phyloP scores from a whole-genome alignment of 2,113 vertebrate genomes.

The Charina bottae region DNA sequence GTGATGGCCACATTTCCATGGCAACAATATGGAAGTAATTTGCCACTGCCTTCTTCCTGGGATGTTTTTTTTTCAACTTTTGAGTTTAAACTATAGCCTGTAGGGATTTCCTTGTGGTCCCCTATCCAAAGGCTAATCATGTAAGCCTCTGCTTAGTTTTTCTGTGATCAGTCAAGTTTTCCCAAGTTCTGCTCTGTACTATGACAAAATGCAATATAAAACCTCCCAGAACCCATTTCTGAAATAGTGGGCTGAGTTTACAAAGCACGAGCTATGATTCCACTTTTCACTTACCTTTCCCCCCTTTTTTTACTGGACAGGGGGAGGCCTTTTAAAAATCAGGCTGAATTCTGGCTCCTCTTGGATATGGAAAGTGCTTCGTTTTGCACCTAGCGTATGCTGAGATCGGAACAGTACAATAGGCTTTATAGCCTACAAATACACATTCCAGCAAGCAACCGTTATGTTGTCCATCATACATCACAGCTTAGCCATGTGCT shows the following conservation, averaged over 20 bases:
- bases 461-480: conserved; percentile 19
- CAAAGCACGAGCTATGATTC: neutral
- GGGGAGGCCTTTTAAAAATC: neutral
- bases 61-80: neutral
- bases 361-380: neutral
- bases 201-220: neutral
- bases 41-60: neutral
- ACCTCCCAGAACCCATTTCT: neutral
- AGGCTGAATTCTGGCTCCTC: neutral
- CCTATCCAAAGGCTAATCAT: neutral
- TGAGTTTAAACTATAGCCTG: neutral
- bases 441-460: conserved; percentile 32
- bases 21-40: neutral
- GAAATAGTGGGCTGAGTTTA: neutral
- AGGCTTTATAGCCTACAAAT: conserved; percentile 34
- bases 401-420: conserved; percentile 32
- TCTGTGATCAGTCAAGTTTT: neutral
- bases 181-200: neutral
- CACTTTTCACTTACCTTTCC: neutral
- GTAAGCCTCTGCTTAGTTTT: neutral
- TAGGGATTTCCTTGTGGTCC: neutral
- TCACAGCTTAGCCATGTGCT: conserved; percentile 5
- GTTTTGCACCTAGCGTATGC: conserved; percentile 30
- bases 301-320: neutral
- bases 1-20: neutral